Evolutionary conservation across 2,797 vertebrate species (phyloP), one percentile per base, ranked within the genome.

Genomic region (Nannoperca obscura): DNA sequence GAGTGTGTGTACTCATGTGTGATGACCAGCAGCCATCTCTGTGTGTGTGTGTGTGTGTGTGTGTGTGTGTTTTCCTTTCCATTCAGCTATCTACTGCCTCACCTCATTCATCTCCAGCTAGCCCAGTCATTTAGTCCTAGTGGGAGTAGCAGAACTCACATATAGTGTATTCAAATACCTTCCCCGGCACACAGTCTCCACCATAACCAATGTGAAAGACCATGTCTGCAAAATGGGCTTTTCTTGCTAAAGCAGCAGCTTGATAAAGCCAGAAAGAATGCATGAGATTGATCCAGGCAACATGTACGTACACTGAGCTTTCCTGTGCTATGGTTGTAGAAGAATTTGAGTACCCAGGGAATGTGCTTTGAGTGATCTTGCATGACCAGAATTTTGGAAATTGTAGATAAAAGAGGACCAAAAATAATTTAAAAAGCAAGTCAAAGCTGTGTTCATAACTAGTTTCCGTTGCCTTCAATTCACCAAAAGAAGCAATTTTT

Each of bases 81-180:
- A 74, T 80, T 88, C 58, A 74, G 58, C 74, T 58, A 57, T 89
- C 57, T 78, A 81, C 83, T 74, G 53, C 54, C 54, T 34, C 24
- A 71, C 50, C 68, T 82, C 80, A 89, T 87, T 90, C 78, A 82
- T 89, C 80, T 79, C 34, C 52, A 66, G 75, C 60, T 76, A 70
- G 73, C 78, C 36, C 44, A 78, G 72, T 74, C 67, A 78, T 82
- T 86, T 46, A 27, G 63, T 66, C 78, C 44, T 49, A 68, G 62
- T 80, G 63, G 81, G 71, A 88, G 54, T 38, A 4, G 2, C 57
- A 79, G 62, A 68, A 52, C 69, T 73, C 49, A 59, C 20, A 44
- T 79, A 55, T 68, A 73, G 38, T 14, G 20, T 59, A 80, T 84
- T 83, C 42, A 84, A 50, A 78, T 66, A 49, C 49, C 63, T 52